Conservation (phyloP, 2,113 vertebrate genomes). For the Sitta europaea region DNA sequence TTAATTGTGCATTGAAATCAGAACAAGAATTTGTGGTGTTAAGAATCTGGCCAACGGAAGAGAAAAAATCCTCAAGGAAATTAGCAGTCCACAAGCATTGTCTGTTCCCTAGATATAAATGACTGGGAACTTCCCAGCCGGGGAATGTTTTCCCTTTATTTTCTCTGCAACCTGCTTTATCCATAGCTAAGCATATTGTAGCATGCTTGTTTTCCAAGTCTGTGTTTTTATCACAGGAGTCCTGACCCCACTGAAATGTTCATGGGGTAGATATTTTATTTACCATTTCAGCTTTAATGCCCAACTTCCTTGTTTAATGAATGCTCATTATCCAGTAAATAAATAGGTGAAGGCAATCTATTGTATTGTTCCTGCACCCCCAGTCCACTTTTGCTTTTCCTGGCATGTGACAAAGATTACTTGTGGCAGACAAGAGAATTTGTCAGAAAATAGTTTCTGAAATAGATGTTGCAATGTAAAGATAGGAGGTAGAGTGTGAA, state of each 20-base stretch:
- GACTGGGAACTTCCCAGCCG: conserved; percentile 7
- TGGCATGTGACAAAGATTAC: not conserved
- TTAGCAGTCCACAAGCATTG: conserved; percentile 4
- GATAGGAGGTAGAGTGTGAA: not conserved
- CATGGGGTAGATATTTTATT: rapidly evolving
- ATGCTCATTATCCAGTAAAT: not conserved
- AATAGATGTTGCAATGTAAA: not conserved
- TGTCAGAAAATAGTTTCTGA: not conserved
- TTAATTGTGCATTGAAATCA: conserved; percentile 42
- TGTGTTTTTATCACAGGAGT: not conserved
- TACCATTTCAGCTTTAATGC: not conserved
- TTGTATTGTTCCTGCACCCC: not conserved
- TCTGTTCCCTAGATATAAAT: conserved; percentile 19
- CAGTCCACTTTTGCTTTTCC: not conserved
- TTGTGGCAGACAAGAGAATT: not conserved
- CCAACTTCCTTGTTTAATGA: not conserved
- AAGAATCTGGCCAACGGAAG: conserved; percentile 42
- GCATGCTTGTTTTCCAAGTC: not conserved
- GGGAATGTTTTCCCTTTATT: conserved; percentile 9
- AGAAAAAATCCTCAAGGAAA: conserved; percentile 50
- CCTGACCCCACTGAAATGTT: not conserved
- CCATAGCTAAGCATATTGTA: conserved; percentile 6
- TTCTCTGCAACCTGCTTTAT: not conserved
- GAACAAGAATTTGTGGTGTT: not conserved
- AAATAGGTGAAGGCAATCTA: not conserved